Evolutionary conservation across 2,888 invertebrate species (phyloP).

Genomic region (Theretra japonica): DNA sequence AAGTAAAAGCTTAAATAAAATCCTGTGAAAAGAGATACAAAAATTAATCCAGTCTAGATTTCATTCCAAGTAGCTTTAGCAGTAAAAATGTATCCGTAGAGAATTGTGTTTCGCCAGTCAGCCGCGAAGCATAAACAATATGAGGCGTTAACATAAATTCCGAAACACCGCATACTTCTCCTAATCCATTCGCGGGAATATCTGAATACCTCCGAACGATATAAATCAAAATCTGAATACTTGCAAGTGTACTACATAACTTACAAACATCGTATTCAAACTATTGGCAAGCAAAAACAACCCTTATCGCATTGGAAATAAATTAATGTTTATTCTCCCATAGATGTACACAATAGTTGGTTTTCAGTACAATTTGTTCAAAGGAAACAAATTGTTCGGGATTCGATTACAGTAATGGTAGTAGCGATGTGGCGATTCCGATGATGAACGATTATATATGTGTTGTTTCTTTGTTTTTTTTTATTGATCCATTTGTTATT

Average conservation of each 20-base stretch:
- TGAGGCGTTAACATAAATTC: conserved; percentile 24
- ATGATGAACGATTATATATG: conserved; percentile 30
- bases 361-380: conserved; percentile 56
- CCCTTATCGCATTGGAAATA: conserved; percentile 11
- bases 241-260: conserved; percentile 32
- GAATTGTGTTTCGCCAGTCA: not conserved
- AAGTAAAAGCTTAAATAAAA: no score
- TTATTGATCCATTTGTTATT: conserved; percentile 11
- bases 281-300: not conserved
- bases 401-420: conserved; percentile 66
- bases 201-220: conserved; percentile 33
- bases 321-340: not conserved
- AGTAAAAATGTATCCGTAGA: no score
- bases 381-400: conserved; percentile 64
- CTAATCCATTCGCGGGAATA: conserved; percentile 24
- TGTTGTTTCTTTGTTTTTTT: conserved; percentile 16
- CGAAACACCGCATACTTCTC: conserved; percentile 6
- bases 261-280: not conserved
- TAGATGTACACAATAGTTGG: not conserved
- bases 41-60: no score
- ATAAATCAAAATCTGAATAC: conserved; percentile 55
- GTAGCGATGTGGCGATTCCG: conserved; percentile 32
- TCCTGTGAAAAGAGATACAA: no score
- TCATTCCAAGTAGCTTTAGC: no score
- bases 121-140: conserved; percentile 25